Percentiles rank a stretch among this genome's conserved stretches.
Conservation (phyloP, 2,113 vertebrate species). For the Saguinus midas region DNA sequence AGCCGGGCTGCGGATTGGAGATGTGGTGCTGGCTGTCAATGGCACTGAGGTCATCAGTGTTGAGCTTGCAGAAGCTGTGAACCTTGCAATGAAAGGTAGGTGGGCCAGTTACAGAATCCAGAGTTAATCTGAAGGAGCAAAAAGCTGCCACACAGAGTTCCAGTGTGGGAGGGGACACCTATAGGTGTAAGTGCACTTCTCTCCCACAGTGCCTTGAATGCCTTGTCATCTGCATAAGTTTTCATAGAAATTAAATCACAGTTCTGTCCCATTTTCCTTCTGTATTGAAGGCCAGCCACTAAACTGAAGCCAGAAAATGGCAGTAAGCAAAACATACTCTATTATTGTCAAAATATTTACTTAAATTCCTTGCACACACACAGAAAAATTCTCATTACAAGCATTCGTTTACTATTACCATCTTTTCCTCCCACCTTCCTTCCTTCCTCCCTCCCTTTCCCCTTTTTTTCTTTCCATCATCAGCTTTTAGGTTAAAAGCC, state of each 20-base stretch:
- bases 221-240: background rate
- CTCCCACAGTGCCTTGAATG: background rate
- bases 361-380: background rate
- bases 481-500: background rate
- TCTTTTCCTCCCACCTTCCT: background rate
- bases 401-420: background rate
- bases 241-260: background rate
- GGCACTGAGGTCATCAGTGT: constrained; percentile 91
- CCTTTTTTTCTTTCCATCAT: background rate
- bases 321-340: background rate
- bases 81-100: constrained; percentile 89
- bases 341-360: background rate
- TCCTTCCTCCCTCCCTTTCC: background rate
- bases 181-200: background rate
- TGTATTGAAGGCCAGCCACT: too few species aligned
- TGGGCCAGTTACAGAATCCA: background rate
- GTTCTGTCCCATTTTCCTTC: background rate
- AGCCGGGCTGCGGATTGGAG: constrained; percentile 91
- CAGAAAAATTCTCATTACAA: background rate
- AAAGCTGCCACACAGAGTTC: background rate
- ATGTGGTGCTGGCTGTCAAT: constrained; percentile 91
- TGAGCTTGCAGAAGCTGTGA: constrained; percentile 92
- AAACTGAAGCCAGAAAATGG: background rate
- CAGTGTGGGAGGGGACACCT: fast-evolving
- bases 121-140: background rate